These are phyloP conservation scores for Cyanistes caeruleus DNA, from an alignment of 2,113 vertebrate species.

Conservation along the genomic window DNA sequence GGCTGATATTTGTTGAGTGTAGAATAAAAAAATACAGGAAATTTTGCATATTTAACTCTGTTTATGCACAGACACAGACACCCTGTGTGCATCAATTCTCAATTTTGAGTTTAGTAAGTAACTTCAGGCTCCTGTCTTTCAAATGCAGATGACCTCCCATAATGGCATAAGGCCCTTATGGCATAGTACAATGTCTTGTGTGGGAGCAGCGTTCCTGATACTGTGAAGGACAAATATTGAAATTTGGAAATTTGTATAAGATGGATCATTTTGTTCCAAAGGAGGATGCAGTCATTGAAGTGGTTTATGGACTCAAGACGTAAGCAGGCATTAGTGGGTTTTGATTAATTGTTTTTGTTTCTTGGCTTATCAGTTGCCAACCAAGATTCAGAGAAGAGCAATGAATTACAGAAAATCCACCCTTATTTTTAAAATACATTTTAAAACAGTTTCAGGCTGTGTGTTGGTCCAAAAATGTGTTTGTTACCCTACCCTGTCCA, in stretches of 20 bases:
- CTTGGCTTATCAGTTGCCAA: background rate
- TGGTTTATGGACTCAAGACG: background rate
- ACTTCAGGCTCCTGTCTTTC: background rate
- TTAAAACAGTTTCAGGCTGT: rapidly evolving
- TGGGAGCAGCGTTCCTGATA: background rate
- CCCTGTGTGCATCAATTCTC: background rate
- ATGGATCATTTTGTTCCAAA: background rate
- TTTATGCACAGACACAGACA: background rate
- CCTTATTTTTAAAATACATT: background rate
- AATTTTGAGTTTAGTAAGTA: background rate
- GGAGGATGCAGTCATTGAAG: background rate
- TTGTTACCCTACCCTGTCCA: background rate
- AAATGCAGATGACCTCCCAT: background rate
- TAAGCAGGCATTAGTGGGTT: background rate
- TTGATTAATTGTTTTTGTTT: background rate
- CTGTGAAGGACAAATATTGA: background rate
- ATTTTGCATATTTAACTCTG: background rate
- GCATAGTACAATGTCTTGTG: background rate
- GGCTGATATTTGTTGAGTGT: background rate
- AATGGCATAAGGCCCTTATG: background rate
- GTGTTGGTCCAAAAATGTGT: background rate
- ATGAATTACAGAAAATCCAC: background rate
- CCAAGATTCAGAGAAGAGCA: background rate
- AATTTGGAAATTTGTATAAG: background rate
- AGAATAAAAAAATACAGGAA: background rate